Percentiles rank a stretch among this genome's conserved stretches.
Evolutionary conservation across 2,113 vertebrate species (phyloP).

Genomic region (Muntiacus reevesi): DNA sequence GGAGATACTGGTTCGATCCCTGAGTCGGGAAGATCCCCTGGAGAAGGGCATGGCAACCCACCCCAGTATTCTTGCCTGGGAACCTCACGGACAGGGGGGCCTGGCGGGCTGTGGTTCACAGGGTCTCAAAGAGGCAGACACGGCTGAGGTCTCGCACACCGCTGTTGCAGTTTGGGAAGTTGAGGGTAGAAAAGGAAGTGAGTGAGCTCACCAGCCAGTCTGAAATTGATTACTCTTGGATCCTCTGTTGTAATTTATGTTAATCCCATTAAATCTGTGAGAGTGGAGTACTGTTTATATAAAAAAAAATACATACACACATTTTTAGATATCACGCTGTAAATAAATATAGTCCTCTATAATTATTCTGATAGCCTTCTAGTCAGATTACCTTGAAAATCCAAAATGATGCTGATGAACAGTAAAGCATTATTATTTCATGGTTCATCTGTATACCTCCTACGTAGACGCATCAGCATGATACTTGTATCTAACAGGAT

Average conservation of each 20-base stretch:
- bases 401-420: conserved; percentile 53
- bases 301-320: background rate
- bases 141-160: background rate
- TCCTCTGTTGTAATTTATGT: conserved; percentile 42
- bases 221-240: conserved; percentile 58
- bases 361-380: conserved; percentile 63
- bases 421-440: conserved; percentile 65
- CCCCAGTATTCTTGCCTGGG: background rate
- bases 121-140: background rate
- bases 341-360: conserved; percentile 47
- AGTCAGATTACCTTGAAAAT: conserved; percentile 66
- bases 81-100: background rate
- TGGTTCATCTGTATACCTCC: conserved; percentile 53
- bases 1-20: background rate
- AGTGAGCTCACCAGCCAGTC: conserved; percentile 41
- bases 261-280: conserved; percentile 65
- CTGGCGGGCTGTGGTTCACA: background rate
- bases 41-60: background rate
- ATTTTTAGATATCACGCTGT: conserved; percentile 11
- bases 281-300: conserved; percentile 59
- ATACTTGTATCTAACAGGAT: conserved; percentile 62
- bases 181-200: background rate
- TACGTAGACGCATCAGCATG: conserved; percentile 30
- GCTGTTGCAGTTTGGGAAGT: background rate
- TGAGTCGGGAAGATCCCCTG: background rate